Evolutionary conservation across 2,113 vertebrate genomes (phyloP), one percentile per base, ranked within the genome.

Genomic region (Trogon surrucura): DNA sequence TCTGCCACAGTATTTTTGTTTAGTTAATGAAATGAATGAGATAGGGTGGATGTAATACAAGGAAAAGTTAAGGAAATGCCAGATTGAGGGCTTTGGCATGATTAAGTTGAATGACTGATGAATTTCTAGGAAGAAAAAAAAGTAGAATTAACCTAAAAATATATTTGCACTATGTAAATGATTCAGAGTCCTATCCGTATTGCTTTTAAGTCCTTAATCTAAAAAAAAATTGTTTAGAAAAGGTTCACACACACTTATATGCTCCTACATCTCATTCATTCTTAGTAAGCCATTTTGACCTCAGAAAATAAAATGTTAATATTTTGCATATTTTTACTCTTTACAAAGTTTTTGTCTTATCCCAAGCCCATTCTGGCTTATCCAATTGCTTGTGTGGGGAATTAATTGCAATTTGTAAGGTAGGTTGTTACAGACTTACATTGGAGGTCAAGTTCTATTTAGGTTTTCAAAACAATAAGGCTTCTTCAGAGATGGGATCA

Each of bases 1-100:
- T 67, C 20, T 25, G 41, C 5, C 27, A 48, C 30, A 60, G 10
- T 56, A 45, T 67, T 84, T 91, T 50, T 91, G 45, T 75, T 78
- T 97, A 93, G 15, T 66, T 65, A 85, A 54, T n/a, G 48, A 91
- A 91, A 60, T 36, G 67, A 91, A 84, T 30, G n/a, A 75, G 30
- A 90, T 30, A 74, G 32, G 16, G 10, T 18, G 16, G 9, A 17
- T 38, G 18, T 47, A 82, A 47, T 36, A 75, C 8, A 17, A 67
- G 74, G 17, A 82, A 82, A 64, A 80, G 9, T 79, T 64, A 87
- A 84, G n/a, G 22, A 87, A 73, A 89, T 38, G 4, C 11, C 66
- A 34, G 22, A 23, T 38, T 34, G 29, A 71, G 9, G 44, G 62
- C 36, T 64, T 54, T 30, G 38, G 23, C 16, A 61, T 56, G 30